Evolutionary conservation across 2,888 invertebrate genomes (phyloP).

Genomic region (Neria commutata): DNA sequence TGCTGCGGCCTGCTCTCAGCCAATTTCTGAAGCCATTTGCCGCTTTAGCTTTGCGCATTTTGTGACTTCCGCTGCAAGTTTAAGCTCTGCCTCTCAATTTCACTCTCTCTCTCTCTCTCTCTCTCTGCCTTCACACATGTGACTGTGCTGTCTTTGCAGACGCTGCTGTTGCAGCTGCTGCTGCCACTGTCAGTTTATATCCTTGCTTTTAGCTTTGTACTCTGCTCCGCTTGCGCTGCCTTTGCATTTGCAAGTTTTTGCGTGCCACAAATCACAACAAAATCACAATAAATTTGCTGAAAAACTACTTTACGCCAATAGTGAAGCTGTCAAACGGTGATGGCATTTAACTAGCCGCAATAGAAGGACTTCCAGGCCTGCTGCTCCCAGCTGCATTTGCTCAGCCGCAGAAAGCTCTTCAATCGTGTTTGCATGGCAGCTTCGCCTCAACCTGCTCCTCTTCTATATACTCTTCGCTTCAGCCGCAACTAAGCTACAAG

Average conservation of each 20-base stretch:
- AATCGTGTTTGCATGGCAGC: too few species aligned
- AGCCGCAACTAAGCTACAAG: too few species aligned
- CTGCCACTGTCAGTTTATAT: constrained; percentile 34
- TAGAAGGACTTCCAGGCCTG: too few species aligned
- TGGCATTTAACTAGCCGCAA: too few species aligned
- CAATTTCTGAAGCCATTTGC: too few species aligned
- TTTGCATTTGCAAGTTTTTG: constrained; percentile 1
- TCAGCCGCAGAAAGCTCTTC: too few species aligned
- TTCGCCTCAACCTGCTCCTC: too few species aligned
- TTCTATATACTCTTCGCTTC: too few species aligned
- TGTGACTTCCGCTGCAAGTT: constrained; percentile 8
- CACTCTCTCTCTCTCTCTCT: constrained; percentile 2
- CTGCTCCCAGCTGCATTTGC: too few species aligned
- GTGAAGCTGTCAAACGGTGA: too few species aligned
- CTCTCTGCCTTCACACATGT: neutral
- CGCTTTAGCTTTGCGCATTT: too few species aligned
- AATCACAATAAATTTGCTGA: constrained; percentile 7
- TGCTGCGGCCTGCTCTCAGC: constrained; percentile 6
- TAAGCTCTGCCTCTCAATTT: neutral
- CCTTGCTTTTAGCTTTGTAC: constrained; percentile 37
- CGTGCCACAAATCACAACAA: neutral
- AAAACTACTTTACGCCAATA: neutral
- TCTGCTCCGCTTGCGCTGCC: constrained; percentile 25
- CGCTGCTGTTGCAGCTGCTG: neutral
- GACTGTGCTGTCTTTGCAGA: neutral